Base-by-base conservation (phyloP, 1,140 invertebrate genomes). In the Homalodisca vitripennis region DNA sequence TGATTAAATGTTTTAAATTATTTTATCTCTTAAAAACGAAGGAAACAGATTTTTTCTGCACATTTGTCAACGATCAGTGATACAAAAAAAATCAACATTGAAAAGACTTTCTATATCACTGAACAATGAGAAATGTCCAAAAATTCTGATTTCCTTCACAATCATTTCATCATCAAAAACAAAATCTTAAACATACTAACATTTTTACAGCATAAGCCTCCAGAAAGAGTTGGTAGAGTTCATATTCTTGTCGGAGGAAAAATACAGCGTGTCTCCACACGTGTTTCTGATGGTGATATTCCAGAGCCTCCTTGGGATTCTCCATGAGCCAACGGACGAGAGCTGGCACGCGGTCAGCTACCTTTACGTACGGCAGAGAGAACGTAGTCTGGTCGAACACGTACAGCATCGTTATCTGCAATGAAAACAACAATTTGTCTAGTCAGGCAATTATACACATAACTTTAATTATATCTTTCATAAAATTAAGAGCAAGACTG, bases 221-320 rank as follows among this genome's bases (percentile, higher is more conserved):
- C 12, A 74, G 29, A 13, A 75, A 72, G 2, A 62, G 64, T 29
- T 72, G 62, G 26, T 71, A 76, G 10, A 76, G 63, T 26, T 70
- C 48, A 24, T 57, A 24, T 65, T 77, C 74, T 48, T 73, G 71
- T 29, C 71, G 67, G 13, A 77, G 24, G 34, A 75, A 77, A 62
- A 69, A 76, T 34, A 76, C 69, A 17, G 75, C 70, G 65, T 76
- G 70, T 14, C 71, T 66, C 62, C 73, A 76, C 17, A 65, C 66
- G 20, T 72, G 66, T 46, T 71, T 72, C 41, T 73, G 73, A 30
- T 69, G 68, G 53, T 63, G 34, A 51, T 73, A 75, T 26, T 70
- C 62, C 17, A 74, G 47, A 0, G 30, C 46, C 2, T 34, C 34
- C 29, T 20, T 32, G 17, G 29, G 29, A 63, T 63, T 13, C 24